A percentile compares a stretch with the other conserved stretches of the same genome.
Conservation (phyloP, 2,888 invertebrate genomes). For the Keiferia lycopersicella region DNA sequence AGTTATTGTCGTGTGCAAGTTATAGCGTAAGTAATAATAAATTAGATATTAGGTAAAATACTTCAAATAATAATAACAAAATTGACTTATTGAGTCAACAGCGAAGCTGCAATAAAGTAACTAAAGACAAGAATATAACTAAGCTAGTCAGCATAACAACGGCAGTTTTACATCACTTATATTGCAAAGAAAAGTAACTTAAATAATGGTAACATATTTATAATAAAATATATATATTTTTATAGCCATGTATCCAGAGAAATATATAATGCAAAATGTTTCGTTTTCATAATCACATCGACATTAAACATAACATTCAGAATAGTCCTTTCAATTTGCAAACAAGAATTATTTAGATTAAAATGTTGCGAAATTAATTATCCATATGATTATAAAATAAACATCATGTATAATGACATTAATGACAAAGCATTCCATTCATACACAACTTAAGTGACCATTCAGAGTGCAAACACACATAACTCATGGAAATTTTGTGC, state of each 20-base stretch:
- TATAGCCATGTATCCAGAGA: neutral
- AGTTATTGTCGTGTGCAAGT: conserved; percentile 28
- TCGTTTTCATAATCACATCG: conserved; percentile 16
- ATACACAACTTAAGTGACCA: conserved; percentile 10
- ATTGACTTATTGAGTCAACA: conserved; percentile 22
- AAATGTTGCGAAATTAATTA: neutral
- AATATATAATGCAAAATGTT: neutral
- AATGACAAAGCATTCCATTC: conserved; percentile 12
- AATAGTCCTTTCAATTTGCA: neutral
- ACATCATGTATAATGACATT: neutral
- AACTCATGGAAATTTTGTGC: conserved; percentile 17
- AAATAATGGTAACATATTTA: conserved; percentile 14
- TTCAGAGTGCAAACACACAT: conserved; percentile 8
- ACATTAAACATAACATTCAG: neutral
- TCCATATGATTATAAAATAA: neutral
- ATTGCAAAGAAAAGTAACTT: conserved; percentile 27
- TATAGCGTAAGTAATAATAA: conserved; percentile 24
- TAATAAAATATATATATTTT: neutral
- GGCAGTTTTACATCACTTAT: conserved; percentile 41
- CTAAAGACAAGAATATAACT: conserved; percentile 22
- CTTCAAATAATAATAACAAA: conserved; percentile 27
- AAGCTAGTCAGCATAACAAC: conserved; percentile 37
- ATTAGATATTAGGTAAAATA: conserved; percentile 26
- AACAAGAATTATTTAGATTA: conserved; percentile 1
- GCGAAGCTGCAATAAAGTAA: conserved; percentile 20